phyloP scores from a whole-genome alignment of 2,888 invertebrate species.

The Daptonema setosum region DNA sequence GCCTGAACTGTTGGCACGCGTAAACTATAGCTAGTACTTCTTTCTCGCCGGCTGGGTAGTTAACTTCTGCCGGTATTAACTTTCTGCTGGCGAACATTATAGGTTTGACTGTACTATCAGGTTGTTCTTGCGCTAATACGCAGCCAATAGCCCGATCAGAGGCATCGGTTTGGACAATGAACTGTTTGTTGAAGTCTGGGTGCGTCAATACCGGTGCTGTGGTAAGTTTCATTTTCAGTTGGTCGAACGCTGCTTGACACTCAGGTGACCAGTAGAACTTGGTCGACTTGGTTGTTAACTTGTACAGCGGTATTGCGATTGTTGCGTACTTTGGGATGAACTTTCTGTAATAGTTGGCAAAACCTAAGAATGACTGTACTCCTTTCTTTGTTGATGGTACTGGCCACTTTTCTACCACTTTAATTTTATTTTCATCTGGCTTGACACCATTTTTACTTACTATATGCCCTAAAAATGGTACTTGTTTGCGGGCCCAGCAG shows the following conservation, averaged over 20 bases:
- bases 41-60: neutral
- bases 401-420: neutral
- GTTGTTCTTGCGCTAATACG: neutral
- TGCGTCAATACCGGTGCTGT: neutral
- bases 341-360: neutral
- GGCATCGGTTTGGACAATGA: neutral
- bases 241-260: neutral
- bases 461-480: conserved; percentile 12
- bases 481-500: conserved; percentile 5
- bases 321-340: neutral
- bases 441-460: neutral
- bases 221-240: neutral
- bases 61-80: neutral
- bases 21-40: neutral
- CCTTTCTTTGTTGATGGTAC: neutral
- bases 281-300: neutral
- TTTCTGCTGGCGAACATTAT: neutral
- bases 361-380: neutral
- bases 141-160: neutral
- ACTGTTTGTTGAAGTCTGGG: neutral
- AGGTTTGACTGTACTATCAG: neutral
- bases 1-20: neutral
- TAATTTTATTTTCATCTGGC: neutral
- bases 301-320: neutral
- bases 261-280: neutral